A percentile compares a stretch with the other conserved stretches of the same genome.
Conservation (phyloP, 2,797 vertebrate genomes). For the Tympanoctomys barrerae region DNA sequence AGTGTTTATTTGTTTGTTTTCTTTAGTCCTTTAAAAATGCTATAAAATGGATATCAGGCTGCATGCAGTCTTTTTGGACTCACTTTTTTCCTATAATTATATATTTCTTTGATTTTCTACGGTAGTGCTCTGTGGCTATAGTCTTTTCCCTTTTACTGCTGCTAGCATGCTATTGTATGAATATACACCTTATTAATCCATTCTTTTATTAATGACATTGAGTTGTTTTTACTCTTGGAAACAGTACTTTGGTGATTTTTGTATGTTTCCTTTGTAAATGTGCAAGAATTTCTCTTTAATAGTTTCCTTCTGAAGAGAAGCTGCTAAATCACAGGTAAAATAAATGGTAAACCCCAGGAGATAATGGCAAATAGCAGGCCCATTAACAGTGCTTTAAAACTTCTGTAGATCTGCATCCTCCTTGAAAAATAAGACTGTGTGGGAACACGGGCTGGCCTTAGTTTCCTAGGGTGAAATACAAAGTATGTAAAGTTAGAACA, state of each 20-base stretch:
- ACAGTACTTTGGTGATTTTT: background rate
- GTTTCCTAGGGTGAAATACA: constrained; percentile 14
- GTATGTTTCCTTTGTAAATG: background rate
- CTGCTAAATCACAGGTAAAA: constrained; percentile 15
- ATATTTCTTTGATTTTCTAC: background rate
- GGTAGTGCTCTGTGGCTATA: background rate
- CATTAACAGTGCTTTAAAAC: background rate
- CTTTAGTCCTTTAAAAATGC: constrained; percentile 17
- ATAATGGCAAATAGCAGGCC: background rate
- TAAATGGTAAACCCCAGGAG: background rate
- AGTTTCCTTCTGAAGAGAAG: background rate
- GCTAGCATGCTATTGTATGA: background rate
- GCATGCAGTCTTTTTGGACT: background rate
- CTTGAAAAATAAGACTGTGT: constrained; percentile 8
- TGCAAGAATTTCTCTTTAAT: background rate
- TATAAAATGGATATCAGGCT: background rate
- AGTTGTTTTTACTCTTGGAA: background rate
- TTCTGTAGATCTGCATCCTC: background rate
- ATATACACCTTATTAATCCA: background rate
- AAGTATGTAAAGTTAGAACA: background rate
- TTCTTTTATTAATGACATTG: background rate
- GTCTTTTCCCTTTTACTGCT: background rate
- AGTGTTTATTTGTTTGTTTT: background rate
- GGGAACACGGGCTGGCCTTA: background rate
- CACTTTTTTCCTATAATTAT: background rate